Conservation (phyloP, 2,113 vertebrate species). For the Nothoprocta pentlandii region DNA sequence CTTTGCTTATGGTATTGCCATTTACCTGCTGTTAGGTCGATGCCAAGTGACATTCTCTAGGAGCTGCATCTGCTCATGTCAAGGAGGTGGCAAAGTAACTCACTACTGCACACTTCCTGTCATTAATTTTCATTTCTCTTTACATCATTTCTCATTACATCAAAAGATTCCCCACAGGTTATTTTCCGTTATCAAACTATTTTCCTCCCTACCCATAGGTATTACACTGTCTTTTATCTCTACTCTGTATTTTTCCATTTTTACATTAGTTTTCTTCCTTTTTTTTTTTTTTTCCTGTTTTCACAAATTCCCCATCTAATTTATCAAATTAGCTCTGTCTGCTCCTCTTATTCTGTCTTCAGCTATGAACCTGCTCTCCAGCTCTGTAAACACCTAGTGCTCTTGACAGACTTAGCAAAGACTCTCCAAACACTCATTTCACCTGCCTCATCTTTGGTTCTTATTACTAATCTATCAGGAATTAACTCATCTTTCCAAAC, state of each 20-base stretch:
- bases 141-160: no score
- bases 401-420: background rate
- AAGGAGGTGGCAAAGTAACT: background rate
- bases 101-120: background rate
- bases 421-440: background rate
- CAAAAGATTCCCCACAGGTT: background rate
- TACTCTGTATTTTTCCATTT: background rate
- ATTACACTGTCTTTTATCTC: background rate
- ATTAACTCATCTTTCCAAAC: conserved; percentile 15
- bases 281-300: background rate
- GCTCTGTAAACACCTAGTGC: background rate
- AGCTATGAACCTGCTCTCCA: background rate
- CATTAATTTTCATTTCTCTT: background rate
- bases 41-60: background rate
- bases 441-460: background rate
- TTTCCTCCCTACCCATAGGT: background rate
- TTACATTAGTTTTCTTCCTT: background rate
- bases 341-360: background rate
- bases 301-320: background rate
- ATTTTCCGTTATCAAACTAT: background rate
- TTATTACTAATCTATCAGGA: background rate
- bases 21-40: background rate
- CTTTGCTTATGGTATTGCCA: background rate
- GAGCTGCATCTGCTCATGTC: background rate
- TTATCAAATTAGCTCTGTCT: background rate